A percentile compares a stretch with the other conserved stretches of the same genome.
Evolutionary conservation across 2,113 vertebrate genomes (phyloP).

Genomic region (Aphyosemion australe): DNA sequence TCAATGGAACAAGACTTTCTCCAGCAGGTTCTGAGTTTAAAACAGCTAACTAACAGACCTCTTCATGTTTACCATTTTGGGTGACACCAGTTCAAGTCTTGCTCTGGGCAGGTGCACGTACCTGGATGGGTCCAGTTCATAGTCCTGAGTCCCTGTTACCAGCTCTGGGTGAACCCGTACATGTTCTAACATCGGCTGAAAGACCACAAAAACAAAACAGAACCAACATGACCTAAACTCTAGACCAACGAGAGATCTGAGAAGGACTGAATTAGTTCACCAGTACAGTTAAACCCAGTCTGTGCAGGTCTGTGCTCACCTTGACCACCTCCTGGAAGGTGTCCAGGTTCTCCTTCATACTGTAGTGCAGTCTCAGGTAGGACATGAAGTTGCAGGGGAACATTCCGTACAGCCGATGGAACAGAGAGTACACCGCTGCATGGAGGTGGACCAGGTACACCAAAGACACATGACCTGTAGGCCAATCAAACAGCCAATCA

Average conservation of each 20-base stretch:
- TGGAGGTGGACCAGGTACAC: conserved; percentile 92
- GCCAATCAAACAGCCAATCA: conserved; percentile 9
- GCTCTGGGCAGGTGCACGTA: conserved; percentile 37
- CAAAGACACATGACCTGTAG: conserved; percentile 84
- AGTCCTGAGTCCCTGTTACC: conserved; percentile 96
- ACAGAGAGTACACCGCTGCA: conserved; percentile 92
- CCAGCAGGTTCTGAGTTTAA: no score
- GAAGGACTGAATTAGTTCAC: no score
- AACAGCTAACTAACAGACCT: no score
- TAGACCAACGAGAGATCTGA: no score
- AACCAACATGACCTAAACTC: background rate
- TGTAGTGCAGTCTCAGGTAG: conserved; percentile 95
- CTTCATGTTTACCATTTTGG: no score
- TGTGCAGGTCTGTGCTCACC: conserved; percentile 51
- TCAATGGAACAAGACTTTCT: no score
- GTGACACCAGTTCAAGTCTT: no score
- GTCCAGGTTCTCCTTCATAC: conserved; percentile 98
- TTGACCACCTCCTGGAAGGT: conserved; percentile 94
- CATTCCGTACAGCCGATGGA: conserved; percentile 98
- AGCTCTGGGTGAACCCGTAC: conserved; percentile 96
- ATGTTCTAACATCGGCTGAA: conserved; percentile 94
- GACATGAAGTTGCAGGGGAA: conserved; percentile 98
- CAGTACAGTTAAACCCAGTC: no score
- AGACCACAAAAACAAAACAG: background rate
- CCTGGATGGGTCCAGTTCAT: conserved; percentile 95